Base-by-base conservation (phyloP, 2,113 vertebrate genomes). In the Malurus elegans region DNA sequence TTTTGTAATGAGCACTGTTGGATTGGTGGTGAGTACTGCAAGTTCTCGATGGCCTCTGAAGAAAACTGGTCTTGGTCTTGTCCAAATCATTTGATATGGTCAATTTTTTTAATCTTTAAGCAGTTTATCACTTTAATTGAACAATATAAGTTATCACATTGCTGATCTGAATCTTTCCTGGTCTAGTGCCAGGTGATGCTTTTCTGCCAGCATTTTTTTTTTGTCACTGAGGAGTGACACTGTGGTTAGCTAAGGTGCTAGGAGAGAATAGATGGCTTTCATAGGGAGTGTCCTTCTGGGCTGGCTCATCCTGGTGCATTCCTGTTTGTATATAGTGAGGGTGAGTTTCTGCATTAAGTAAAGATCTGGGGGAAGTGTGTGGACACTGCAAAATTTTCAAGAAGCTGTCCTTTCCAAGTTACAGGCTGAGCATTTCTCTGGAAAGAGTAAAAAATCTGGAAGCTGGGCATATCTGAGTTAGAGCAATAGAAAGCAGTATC, bases 81-180 rank as follows among this genome's bases (percentile, higher is more conserved):
- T 61, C 16, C 51, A 61, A 71, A 36, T 71, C 38, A 36, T 53
- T 71, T 61, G 32, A 3, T 36, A 21, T 71, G 36, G 31, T 53
- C 56, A 53, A 29, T 3, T 24, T 44, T 53, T 21, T 2, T 15
- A 3, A 1, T 45, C 28, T 92, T 60, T 9, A 74, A 73, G 21
- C 21, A 79, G 34, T 65, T 89, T 50, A n/a, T 76, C 25, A 28
- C 15, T 66, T 69, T 31, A 31, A 40, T n/a, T 74, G 56, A 58
- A 45, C 19, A 51, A 8, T 26, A 0, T 8, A 3, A 45, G 32
- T 6, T 32, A 38, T 3, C 31, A 36, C 7, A 0, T 62, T 79
- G 32, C 66, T 69, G 16, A 34, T 90, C 7, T 53, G 57, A 32
- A 5, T 67, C 60, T 89, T 18, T 80, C 23, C 40, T 36, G 6